Percentiles rank a stretch among this genome's conserved stretches.
Conservation (phyloP, 2,797 vertebrate species). For the Enteromius mattozi region DNA sequence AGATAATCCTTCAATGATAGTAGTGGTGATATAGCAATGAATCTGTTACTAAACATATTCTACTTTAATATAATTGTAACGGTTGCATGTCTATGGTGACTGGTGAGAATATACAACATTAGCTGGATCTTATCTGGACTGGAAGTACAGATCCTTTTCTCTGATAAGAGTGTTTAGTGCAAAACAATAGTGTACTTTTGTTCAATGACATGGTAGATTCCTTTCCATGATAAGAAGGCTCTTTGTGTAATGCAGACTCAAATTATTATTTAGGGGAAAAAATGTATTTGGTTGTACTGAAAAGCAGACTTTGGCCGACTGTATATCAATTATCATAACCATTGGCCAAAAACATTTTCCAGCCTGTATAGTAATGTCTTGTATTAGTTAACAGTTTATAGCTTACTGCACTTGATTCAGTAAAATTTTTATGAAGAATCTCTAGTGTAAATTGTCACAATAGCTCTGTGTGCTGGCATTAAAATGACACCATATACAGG, state of each 20-base stretch:
- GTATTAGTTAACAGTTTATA: not conserved
- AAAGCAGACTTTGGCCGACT: not conserved
- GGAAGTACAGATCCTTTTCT: not conserved
- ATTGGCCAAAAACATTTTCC: not conserved
- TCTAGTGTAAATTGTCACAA: not conserved
- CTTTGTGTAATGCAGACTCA: not conserved
- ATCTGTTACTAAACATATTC: not conserved
- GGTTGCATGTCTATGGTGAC: not conserved
- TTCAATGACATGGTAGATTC: not conserved
- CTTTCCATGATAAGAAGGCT: not conserved
- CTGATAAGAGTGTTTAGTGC: not conserved
- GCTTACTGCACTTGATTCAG: not conserved
- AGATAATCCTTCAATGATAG: not conserved
- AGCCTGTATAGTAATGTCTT: not conserved
- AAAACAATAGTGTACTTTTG: not conserved
- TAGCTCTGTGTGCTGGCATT: not conserved
- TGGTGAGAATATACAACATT: constrained; percentile 2
- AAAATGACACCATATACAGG: not conserved
- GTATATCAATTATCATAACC: not conserved
- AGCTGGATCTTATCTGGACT: not conserved
- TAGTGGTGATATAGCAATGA: not conserved
- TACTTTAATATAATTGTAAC: not conserved
- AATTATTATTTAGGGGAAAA: not conserved
- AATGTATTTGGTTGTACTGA: not conserved
- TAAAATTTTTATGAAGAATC: not conserved